Base-by-base conservation (phyloP, 2,888 invertebrate genomes). In the Cryptophagus acutangulus region DNA sequence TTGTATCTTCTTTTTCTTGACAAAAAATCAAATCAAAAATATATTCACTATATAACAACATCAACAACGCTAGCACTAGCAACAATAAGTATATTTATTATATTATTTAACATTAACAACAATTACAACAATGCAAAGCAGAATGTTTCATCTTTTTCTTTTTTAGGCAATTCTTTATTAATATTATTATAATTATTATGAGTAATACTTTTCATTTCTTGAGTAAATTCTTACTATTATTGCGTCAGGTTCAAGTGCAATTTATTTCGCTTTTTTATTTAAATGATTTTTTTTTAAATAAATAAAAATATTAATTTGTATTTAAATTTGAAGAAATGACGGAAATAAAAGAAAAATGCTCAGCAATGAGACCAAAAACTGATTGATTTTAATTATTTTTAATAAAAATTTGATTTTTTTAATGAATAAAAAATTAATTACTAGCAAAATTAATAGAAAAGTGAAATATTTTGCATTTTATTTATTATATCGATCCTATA, bases 41-140 rank as follows among this genome's bases (percentile, higher is more conserved):
- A 58, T 59, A 61, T 59, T 13, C 10, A 26, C n/a, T 26, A 26
- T 31, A 31, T 31, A 31, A 60, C 59, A 66, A 67, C 66, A 69
- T 67, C 66, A 67, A 67, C 63, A 63, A 67, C 59, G 60, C 66
- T 65, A 66, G 59, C 63, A 56, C 62, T 66, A 67, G 67, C 68
- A 69, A 67, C 67, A 67, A 66, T 66, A 65, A 65, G 59, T 62
- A 62, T 63, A 63, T n/a, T n/a, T 62, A 59, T 52, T 54, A 53
- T 62, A 57, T n/a, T 62, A 58, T 58, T 55, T 63, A 67, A 67
- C 66, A 65, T 67, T 61, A 63, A 64, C 62, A 67, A 67, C 64
- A 65, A 65, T 54, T 31, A 61, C 65, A 66, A 67, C 66, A 65
- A 66, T 66, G 66, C 66, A 65, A 66, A 67, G 62, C 62, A 62